Evolutionary conservation across 2,888 invertebrate species (phyloP).

Genomic region (Orchesella flavescens): DNA sequence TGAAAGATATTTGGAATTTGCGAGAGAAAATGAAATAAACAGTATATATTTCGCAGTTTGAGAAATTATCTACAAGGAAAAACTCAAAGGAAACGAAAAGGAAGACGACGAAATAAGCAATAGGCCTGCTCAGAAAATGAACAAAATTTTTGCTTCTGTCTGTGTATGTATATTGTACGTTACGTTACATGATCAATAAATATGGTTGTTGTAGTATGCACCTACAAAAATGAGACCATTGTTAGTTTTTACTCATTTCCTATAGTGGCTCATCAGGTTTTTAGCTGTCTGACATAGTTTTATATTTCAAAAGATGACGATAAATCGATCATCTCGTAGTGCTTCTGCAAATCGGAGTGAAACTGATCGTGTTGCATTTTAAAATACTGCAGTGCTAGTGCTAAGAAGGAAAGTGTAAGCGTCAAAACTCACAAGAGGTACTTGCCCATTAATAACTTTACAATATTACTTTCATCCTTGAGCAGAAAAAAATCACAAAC

Average conservation of each 20-base stretch:
- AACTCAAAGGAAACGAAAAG: conserved; percentile 24
- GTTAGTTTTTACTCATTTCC: not conserved
- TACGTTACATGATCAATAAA: not conserved
- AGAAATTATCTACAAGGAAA: conserved; percentile 38
- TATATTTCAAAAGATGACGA: conserved; percentile 14
- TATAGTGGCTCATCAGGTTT: conserved; percentile 40
- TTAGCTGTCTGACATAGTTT: conserved; percentile 38
- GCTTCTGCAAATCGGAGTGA: conserved; percentile 46
- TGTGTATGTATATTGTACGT: not conserved
- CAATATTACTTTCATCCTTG: not conserved
- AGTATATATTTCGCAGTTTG: conserved; percentile 16
- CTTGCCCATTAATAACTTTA: not conserved
- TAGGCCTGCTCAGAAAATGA: conserved; percentile 42
- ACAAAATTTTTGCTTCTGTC: conserved; percentile 4
- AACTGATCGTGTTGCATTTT: conserved; percentile 25
- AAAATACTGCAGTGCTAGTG: not conserved
- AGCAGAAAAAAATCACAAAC: not conserved
- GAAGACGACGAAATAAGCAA: conserved; percentile 20
- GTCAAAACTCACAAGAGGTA: not conserved
- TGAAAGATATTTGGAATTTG: conserved; percentile 43
- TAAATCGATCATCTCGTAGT: conserved; percentile 38
- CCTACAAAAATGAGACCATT: not conserved
- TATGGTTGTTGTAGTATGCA: not conserved
- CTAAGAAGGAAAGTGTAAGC: conserved; percentile 11
- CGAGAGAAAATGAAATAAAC: conserved; percentile 28